Base-by-base conservation (phyloP, 2,888 invertebrate genomes). In the Catonia carolina region DNA sequence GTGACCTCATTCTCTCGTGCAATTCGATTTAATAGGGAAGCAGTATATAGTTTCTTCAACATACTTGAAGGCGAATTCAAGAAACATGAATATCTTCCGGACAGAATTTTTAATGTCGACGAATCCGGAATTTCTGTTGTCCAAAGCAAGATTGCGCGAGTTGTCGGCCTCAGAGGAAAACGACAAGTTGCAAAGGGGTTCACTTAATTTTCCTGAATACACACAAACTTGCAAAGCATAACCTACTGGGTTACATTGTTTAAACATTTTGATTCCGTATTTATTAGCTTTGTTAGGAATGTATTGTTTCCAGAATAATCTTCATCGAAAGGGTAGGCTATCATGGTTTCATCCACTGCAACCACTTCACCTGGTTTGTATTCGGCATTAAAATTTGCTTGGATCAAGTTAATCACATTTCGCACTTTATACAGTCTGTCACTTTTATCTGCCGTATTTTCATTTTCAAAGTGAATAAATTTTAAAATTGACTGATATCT, bases 181-280 rank as follows among this genome's bases (percentile, higher is more conserved):
- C 51, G 65, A 31, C 69, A 70, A 62, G 65, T 71, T 23, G 67
- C 69, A 72, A 66, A 59, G 69, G 54, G 69, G 69, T 5, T 65
- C 65, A 12, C 61, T 66, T 71, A 8, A 67, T 72, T 53, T 72
- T 69, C 61, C 64, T 65, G 27, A 27, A 27, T 27, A 27, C 8
- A 27, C 8, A n/a, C n/a, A n/a, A n/a, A 27, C 27, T 27, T 4
- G 27, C 27, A 27, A 27, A 27, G 8, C 8, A 27, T 27, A 27
- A 4, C 27, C 8, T 27, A 27, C 4, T 6, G 27, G 27, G 8
- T 27, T 27, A 27, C 27, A 27, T 27, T 6, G 27, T 8, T 27
- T 27, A 27, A 27, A 27, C 27, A 27, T 27, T 27, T 27, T 27
- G 8, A 27, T 27, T 6, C 27, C 27, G 8, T 27, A 27, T 27